Conservation (phyloP, 2,888 invertebrate species). For the Pristionchus entomophagus region DNA sequence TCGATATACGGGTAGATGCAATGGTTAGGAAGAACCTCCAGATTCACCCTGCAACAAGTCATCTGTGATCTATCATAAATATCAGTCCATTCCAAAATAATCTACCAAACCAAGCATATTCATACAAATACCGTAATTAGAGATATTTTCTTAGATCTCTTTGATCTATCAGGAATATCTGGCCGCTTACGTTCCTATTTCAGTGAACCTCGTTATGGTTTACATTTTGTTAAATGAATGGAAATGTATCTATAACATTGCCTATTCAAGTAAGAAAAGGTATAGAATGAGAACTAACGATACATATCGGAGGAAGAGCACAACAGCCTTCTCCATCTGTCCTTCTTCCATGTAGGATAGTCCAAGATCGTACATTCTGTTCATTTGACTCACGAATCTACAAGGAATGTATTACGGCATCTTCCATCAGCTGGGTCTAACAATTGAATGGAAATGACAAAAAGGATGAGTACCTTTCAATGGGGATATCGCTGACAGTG, state of each 20-base stretch:
- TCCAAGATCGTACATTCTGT: constrained; percentile 27
- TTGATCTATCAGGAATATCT: too few species aligned
- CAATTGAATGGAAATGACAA: background rate
- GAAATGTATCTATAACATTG: too few species aligned
- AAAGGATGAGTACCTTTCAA: background rate
- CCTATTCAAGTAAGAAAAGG: too few species aligned
- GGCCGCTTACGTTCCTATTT: too few species aligned
- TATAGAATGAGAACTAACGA: too few species aligned
- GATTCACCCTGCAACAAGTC: background rate
- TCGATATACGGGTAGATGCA: background rate
- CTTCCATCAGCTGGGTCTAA: background rate
- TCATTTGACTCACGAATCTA: background rate
- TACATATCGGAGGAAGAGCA: constrained; percentile 43
- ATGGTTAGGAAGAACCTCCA: constrained; percentile 28
- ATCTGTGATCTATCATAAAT: background rate
- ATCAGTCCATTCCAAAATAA: too few species aligned
- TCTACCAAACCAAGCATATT: too few species aligned
- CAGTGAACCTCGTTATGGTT: too few species aligned
- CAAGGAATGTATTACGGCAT: background rate
- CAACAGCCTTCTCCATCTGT: constrained; percentile 36
- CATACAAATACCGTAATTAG: too few species aligned
- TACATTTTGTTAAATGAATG: too few species aligned
- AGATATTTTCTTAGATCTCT: too few species aligned
- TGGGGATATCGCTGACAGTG: constrained; percentile 4
- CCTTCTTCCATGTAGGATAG: background rate